A percentile compares a stretch with the other conserved stretches of the same genome.
Conservation (phyloP, 2,797 vertebrate species). For the Nannoperca obscura region DNA sequence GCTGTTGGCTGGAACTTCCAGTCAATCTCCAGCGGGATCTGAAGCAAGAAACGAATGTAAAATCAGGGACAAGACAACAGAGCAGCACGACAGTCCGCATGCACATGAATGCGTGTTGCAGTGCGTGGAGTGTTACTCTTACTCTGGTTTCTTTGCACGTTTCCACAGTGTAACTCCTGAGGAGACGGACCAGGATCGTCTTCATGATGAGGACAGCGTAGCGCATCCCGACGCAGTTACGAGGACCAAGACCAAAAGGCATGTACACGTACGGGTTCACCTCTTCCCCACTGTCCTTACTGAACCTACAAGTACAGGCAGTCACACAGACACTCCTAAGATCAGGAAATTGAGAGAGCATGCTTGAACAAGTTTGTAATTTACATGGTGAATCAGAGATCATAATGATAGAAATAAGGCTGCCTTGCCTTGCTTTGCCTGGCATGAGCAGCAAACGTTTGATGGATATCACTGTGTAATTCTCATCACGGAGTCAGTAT, state of each 20-base stretch:
- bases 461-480: background rate
- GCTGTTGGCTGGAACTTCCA: slow-evolving; percentile 40
- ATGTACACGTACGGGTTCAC: slow-evolving; percentile 83
- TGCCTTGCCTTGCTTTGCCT: too few species aligned
- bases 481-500: background rate
- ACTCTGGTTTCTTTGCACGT: slow-evolving; percentile 87
- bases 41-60: slow-evolving; percentile 22
- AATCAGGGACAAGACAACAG: background rate
- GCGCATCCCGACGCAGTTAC: slow-evolving; percentile 90
- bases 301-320: slow-evolving; percentile 84
- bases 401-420: too few species aligned
- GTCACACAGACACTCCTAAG: background rate
- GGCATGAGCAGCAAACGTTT: too few species aligned
- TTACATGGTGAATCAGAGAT: background rate
- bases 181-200: slow-evolving; percentile 68
- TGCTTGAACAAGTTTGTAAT: background rate
- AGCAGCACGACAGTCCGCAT: background rate
- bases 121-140: slow-evolving; percentile 2
- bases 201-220: slow-evolving; percentile 88
- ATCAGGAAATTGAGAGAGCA: background rate
- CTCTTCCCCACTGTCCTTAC: slow-evolving; percentile 79
- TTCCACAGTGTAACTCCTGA: slow-evolving; percentile 86
- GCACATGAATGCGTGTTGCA: background rate
- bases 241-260: slow-evolving; percentile 90
- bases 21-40: slow-evolving; percentile 72